Evolutionary conservation across 2,888 invertebrate species (phyloP).

Genomic region (Cryptus armator): DNA sequence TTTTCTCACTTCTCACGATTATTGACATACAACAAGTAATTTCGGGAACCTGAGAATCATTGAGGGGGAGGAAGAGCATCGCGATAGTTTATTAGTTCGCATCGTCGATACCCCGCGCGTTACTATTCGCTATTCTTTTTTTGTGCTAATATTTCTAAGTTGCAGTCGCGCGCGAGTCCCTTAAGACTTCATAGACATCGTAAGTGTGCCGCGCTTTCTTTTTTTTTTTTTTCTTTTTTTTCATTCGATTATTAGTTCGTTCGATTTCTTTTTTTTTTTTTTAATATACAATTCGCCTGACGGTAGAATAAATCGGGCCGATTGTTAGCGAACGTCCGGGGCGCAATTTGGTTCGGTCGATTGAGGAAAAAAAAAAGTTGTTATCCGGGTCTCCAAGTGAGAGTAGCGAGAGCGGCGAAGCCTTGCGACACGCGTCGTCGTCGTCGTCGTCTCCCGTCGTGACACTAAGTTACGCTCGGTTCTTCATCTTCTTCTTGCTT

Average conservation of each 20-base stretch:
- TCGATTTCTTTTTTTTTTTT: constrained; percentile 42
- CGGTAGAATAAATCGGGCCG: constrained; percentile 16
- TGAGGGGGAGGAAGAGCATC: not conserved
- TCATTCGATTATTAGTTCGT: constrained; percentile 45
- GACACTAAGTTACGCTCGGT: constrained; percentile 26
- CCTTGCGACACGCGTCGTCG: constrained; percentile 15
- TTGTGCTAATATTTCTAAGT: not conserved
- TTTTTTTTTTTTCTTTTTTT: constrained; percentile 8
- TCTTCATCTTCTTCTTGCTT: constrained; percentile 25
- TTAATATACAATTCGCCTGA: constrained; percentile 61
- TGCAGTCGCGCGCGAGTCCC: not conserved
- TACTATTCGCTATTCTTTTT: constrained; percentile 31
- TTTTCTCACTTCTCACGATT: too few relatives aligned
- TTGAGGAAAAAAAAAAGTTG: constrained; percentile 5
- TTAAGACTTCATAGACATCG: constrained; percentile 24
- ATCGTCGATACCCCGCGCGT: not conserved
- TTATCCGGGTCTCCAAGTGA: constrained; percentile 18
- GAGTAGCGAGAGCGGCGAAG: constrained; percentile 34
- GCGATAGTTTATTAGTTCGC: not conserved
- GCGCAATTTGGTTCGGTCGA: not conserved
- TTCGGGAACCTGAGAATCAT: constrained; percentile 13
- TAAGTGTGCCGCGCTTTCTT: constrained; percentile 12
- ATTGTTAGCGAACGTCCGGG: constrained; percentile 28
- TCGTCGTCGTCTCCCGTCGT: constrained; percentile 2
- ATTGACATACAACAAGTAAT: constrained; percentile 13